These are phyloP conservation scores for Scophthalmus maximus DNA, from an alignment of 2,113 vertebrate genomes.

Conservation along the genomic window DNA sequence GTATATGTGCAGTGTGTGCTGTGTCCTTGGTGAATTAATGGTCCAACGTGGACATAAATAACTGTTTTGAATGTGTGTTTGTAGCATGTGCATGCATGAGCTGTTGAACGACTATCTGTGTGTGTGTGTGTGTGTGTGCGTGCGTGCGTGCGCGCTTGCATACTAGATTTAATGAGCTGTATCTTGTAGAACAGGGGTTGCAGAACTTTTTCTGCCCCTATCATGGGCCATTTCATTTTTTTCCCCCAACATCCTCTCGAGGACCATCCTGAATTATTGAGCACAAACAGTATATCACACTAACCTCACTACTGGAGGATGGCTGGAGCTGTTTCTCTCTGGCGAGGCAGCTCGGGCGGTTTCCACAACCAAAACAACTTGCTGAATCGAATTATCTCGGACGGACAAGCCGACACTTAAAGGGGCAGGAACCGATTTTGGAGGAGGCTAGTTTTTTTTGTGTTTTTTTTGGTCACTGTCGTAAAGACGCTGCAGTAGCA, in stretches of 20 bases:
- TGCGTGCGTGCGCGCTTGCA: background rate
- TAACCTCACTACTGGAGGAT: background rate
- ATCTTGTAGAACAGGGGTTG: background rate
- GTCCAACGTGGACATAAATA: constrained; percentile 8
- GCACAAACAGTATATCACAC: background rate
- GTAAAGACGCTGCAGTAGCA: too few species aligned
- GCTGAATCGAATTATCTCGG: too few species aligned
- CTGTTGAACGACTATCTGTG: background rate
- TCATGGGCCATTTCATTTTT: background rate
- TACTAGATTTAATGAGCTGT: background rate
- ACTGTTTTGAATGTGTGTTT: background rate
- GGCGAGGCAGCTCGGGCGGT: background rate
- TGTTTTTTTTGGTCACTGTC: too few species aligned
- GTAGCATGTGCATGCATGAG: background rate
- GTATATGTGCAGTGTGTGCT: background rate
- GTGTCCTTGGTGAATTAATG: background rate
- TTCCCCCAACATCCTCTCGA: background rate
- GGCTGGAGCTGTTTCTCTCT: background rate
- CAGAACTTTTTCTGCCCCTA: background rate
- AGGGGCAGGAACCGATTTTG: background rate
- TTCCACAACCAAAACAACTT: too few species aligned
- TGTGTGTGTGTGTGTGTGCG: background rate
- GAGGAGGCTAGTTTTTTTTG: too few species aligned
- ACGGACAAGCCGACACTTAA: too few species aligned
- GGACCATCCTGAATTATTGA: background rate